Percentiles rank a stretch among this genome's conserved stretches.
Evolutionary conservation across 2,113 vertebrate species (phyloP).

Genomic region (Oreocharis arfaki): DNA sequence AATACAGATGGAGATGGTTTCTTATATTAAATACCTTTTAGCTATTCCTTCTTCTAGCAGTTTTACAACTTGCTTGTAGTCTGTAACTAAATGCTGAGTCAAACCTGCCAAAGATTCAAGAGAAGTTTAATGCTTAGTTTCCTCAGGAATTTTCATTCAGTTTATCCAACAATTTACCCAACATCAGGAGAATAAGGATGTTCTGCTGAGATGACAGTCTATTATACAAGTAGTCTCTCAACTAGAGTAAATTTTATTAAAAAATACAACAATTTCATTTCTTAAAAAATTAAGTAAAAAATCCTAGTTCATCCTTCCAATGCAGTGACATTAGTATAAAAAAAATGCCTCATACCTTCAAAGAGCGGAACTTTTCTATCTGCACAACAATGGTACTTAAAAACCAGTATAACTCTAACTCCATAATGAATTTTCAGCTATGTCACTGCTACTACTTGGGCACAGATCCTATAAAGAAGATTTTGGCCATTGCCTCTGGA

Average conservation of each 20-base stretch:
- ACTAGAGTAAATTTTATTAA: background rate
- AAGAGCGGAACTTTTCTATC: background rate
- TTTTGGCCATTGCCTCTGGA: background rate
- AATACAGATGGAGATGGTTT: background rate
- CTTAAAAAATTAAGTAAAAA: background rate
- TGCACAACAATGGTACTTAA: background rate
- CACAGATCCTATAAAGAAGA: background rate
- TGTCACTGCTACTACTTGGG: background rate
- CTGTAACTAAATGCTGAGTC: conserved; percentile 89
- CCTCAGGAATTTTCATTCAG: background rate
- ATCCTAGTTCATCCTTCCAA: background rate
- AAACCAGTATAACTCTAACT: background rate
- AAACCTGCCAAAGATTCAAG: conserved; percentile 78
- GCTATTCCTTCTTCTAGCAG: conserved; percentile 92
- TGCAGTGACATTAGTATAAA: background rate
- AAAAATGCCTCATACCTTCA: background rate
- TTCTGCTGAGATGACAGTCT: background rate
- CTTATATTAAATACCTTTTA: conserved; percentile 78
- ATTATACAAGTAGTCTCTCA: background rate
- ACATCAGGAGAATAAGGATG: background rate
- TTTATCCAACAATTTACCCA: background rate
- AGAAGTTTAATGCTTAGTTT: background rate
- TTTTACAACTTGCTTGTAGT: conserved; percentile 88
- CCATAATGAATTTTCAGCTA: background rate
- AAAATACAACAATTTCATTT: background rate